Base-by-base conservation (phyloP, 1,140 invertebrate species). In the Anadara kagoshimensis region DNA sequence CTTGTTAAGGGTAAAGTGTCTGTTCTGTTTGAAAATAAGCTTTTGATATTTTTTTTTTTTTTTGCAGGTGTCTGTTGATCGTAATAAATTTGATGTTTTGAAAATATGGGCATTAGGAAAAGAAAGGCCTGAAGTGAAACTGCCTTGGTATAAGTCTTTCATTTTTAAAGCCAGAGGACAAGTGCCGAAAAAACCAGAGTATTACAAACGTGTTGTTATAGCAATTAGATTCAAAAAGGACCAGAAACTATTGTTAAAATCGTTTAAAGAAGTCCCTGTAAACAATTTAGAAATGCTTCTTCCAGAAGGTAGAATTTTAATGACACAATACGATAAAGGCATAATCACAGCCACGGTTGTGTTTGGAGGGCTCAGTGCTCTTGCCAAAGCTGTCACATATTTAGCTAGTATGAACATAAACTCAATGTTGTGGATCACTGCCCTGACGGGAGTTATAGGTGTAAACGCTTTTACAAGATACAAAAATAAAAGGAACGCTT, bases 251-350 rank as follows among this genome's bases (percentile, higher is more conserved):
- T 73, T 84, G 36, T 71, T 89, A 41, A 89, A 89, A 75, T 82
- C 78, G 26, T 89, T 88, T 57, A 87, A 87, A 78, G 88, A 89
- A 73, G 80, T 89, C 24, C 86, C 87, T 14, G 69, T 81, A 8
- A 80, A 83, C 62, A 74, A 73, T 29, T 70, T 89, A 22, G 87
- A 88, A 74, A 85, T 86, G 80, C 57, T 89, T 8, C 73, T 89
- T 8, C 88, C 88, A 18, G 84, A 86, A 73, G 87, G 87, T 18
- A 82, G 78, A 59, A 80, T 88, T 12, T 57, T 69, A n/a, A 88
- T 88, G 72, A 78, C 62, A 10, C 62, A 71, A 10, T n/a, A 75
- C 7, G 86, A 88, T 73, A 83, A 83, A 58, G 62, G 75, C 10
- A 43, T 87, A 11, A 24, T 89, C 10, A 67, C 76, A 18, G 49